Evolutionary conservation across 2,113 vertebrate genomes (phyloP).

Genomic region (Pollachius pollachius): DNA sequence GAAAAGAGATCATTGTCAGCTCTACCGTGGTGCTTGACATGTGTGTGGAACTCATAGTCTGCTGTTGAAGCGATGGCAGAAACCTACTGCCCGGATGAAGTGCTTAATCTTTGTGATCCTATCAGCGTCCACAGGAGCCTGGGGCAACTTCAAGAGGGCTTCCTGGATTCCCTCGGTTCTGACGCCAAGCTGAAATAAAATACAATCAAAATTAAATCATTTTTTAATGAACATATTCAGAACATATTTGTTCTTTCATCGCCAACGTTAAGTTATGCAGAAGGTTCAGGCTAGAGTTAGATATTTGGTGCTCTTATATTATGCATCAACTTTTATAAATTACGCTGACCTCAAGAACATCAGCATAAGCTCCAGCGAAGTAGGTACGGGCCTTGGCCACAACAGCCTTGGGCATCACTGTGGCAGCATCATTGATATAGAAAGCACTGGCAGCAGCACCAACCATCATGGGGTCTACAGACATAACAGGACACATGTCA

Average conservation of each 20-base stretch:
- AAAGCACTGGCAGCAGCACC: constrained; percentile 76
- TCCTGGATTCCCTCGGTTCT: constrained; percentile 80
- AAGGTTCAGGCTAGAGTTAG: not conserved
- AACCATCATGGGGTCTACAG: constrained; percentile 72
- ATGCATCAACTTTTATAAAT: not conserved
- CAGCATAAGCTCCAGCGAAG: constrained; percentile 72
- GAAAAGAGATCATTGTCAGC: constrained; percentile 3
- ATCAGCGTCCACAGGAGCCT: constrained; percentile 52
- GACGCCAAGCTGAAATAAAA: constrained; percentile 67
- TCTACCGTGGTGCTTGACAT: not conserved
- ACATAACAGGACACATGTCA: constrained; percentile 15
- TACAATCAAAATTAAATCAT: not conserved
- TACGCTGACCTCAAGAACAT: constrained; percentile 78
- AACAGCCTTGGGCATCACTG: constrained; percentile 74
- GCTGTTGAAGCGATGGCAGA: not conserved
- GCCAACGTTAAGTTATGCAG: not conserved
- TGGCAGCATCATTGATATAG: constrained; percentile 79
- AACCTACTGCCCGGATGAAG: constrained; percentile 74
- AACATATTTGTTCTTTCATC: too few relatives aligned
- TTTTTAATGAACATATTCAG: not conserved
- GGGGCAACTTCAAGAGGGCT: constrained; percentile 62
- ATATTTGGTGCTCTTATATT: not conserved
- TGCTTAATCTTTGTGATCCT: constrained; percentile 77
- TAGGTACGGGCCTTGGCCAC: constrained; percentile 76
- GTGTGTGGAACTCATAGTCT: not conserved